These are phyloP conservation scores for Leptura quadrifasciata DNA, from an alignment of 2,888 invertebrate species.

Conservation along the genomic window DNA sequence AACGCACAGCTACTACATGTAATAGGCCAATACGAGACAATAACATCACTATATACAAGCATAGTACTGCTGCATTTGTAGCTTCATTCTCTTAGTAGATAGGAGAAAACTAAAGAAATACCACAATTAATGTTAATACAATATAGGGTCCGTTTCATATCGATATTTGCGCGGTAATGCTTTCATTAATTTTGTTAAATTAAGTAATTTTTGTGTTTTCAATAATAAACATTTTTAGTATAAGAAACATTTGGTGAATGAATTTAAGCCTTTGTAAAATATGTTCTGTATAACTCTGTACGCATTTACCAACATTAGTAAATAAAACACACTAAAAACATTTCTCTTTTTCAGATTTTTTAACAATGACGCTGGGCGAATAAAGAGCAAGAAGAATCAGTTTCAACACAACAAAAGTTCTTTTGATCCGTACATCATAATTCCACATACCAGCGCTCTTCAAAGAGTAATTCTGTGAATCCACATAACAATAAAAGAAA, in stretches of 20 bases:
- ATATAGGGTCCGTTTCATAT: too few species aligned
- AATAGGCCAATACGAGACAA: too few species aligned
- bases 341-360: constrained; percentile 33
- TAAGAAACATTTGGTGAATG: not conserved
- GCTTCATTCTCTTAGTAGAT: too few species aligned
- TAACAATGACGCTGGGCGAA: constrained; percentile 13
- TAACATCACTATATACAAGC: too few species aligned
- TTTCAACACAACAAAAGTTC: constrained; percentile 23
- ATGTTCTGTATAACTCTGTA: not conserved
- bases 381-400: constrained; percentile 35
- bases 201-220: not conserved
- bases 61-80: too few species aligned
- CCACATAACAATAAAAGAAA: constrained; percentile 44
- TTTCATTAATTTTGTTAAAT: too few species aligned
- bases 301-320: constrained; percentile 14
- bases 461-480: constrained; percentile 22
- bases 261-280: not conserved
- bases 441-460: constrained; percentile 31
- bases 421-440: constrained; percentile 25
- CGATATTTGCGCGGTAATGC: too few species aligned
- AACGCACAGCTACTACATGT: too few species aligned
- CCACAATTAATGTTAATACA: too few species aligned
- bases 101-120: too few species aligned
- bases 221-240: not conserved
- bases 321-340: constrained; percentile 25